Conservation (phyloP, 2,888 invertebrate species). For the Tinea trinotella region DNA sequence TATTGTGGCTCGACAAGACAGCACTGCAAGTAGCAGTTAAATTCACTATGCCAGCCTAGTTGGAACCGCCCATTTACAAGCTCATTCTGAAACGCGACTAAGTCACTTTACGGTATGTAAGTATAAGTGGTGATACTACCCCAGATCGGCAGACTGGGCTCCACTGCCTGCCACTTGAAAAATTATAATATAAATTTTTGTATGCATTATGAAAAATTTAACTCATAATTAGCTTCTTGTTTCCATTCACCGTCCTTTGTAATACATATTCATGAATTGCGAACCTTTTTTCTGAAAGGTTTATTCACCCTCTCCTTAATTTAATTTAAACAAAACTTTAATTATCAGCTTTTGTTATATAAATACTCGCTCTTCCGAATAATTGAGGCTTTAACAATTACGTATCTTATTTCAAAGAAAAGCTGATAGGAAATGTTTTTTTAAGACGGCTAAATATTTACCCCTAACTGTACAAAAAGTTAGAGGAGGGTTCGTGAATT, state of each 20-base stretch:
- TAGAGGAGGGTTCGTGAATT: constrained; percentile 24
- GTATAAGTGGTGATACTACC: too few species aligned
- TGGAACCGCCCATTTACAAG: too few species aligned
- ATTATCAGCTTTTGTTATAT: constrained; percentile 7
- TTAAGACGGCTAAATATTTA: neutral
- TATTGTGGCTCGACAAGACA: too few species aligned
- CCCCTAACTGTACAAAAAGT: constrained; percentile 31
- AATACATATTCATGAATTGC: constrained; percentile 15
- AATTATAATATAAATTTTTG: too few species aligned
- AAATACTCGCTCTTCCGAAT: neutral
- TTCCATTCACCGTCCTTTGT: constrained; percentile 2
- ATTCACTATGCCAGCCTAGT: too few species aligned
- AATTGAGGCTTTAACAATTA: neutral
- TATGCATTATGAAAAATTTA: neutral
- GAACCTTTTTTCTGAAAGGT: constrained; percentile 4
- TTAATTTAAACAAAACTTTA: constrained; percentile 8
- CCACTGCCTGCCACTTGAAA: too few species aligned
- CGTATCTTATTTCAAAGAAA: neutral
- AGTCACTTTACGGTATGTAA: too few species aligned
- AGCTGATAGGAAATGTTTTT: neutral
- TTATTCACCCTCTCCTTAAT: constrained; percentile 13
- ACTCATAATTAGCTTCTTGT: constrained; percentile 7
- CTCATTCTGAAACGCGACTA: too few species aligned
- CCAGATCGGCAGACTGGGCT: too few species aligned
- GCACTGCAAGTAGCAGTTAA: too few species aligned